Percentiles rank a stretch among this genome's conserved stretches.
phyloP scores from a whole-genome alignment of 2,888 invertebrate genomes.

The Drosophila neotestacea region DNA sequence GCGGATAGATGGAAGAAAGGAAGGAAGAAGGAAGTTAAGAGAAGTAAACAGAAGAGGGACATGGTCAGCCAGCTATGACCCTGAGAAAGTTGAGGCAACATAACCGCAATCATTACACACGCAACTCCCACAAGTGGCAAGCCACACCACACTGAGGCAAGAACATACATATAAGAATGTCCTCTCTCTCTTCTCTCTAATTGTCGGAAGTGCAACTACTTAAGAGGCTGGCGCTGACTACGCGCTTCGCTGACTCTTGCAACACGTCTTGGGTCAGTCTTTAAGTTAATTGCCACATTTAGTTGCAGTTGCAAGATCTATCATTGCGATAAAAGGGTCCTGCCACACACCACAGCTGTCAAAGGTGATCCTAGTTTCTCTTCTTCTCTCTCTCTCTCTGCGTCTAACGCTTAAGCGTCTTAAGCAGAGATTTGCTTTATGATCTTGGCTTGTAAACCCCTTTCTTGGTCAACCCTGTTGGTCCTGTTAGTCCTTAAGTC shows the following conservation, averaged over 20 bases:
- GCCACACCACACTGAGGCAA: background rate
- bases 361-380: background rate
- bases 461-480: constrained; percentile 43
- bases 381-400: too few species aligned
- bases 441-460: constrained; percentile 17
- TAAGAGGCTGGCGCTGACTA: constrained; percentile 54
- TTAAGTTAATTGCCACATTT: constrained; percentile 73
- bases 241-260: constrained; percentile 58
- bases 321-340: constrained; percentile 38
- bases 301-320: constrained; percentile 49
- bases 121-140: constrained; percentile 59
- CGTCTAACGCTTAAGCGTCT: too few species aligned
- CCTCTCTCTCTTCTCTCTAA: constrained; percentile 41
- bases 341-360: constrained; percentile 6
- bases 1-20: background rate
- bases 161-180: constrained; percentile 13
- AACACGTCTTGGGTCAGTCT: constrained; percentile 35
- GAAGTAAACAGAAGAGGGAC: background rate
- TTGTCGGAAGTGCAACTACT: constrained; percentile 73
- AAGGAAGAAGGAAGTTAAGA: background rate
- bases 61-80: constrained; percentile 70
- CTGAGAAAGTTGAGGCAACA: constrained; percentile 62
- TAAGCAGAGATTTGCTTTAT: too few species aligned
- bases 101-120: constrained; percentile 75
- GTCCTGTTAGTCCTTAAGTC: background rate